These are phyloP conservation scores for Chrysina gloriosa DNA, from an alignment of 2,888 invertebrate genomes.

Conservation along the genomic window DNA sequence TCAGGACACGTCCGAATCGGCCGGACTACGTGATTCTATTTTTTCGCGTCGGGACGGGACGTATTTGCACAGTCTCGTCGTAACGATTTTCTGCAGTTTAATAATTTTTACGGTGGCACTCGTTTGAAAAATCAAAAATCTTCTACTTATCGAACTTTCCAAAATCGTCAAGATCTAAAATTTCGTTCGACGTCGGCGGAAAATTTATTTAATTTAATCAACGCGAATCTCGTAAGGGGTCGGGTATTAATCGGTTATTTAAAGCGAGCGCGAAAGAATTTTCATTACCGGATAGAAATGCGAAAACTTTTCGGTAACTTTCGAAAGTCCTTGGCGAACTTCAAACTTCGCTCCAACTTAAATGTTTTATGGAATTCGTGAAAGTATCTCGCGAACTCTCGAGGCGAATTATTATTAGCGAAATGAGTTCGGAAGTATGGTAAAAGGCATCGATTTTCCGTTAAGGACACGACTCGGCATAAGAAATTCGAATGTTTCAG, in stretches of 20 bases:
- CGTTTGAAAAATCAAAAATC: not conserved
- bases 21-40: constrained; percentile 31
- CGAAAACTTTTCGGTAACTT: not conserved
- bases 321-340: constrained; percentile 12
- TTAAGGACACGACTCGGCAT: too few species aligned
- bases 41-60: not conserved
- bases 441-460: too few species aligned
- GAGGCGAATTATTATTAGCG: not conserved
- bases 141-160: too few species aligned
- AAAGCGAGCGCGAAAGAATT: constrained; percentile 15
- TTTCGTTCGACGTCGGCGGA: too few species aligned
- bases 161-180: too few species aligned
- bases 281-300: constrained; percentile 5
- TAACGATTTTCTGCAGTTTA: constrained; percentile 7
- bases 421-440: too few species aligned
- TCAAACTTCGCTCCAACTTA: constrained; percentile 14
- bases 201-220: not conserved
- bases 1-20: constrained; percentile 14
- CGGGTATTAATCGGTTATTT: constrained; percentile 5
- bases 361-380: constrained; percentile 4
- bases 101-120: not conserved
- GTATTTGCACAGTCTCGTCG: constrained; percentile 12
- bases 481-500: too few species aligned
- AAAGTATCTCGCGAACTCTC: constrained; percentile 1
- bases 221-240: not conserved